A percentile compares a stretch with the other conserved stretches of the same genome.
phyloP scores from a whole-genome alignment of 2,888 invertebrate species.

The Eilema caniola region DNA sequence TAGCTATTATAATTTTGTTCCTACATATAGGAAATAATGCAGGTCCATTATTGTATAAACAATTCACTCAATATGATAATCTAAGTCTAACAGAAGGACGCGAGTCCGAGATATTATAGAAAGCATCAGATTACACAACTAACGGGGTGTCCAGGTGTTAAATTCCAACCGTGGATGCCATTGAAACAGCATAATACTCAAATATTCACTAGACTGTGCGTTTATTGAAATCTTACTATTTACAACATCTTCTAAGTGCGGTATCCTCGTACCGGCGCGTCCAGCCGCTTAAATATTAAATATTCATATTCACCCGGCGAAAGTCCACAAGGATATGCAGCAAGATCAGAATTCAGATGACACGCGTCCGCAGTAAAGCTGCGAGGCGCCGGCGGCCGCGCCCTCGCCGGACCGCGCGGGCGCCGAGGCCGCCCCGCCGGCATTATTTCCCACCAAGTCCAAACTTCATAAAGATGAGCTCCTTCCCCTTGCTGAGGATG shows the following conservation, averaged over 20 bases:
- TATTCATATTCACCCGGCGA: conserved; percentile 64
- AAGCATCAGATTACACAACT: conserved; percentile 76
- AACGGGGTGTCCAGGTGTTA: conserved; percentile 68
- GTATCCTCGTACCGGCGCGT: conserved; percentile 64
- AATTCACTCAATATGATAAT: conserved; percentile 68
- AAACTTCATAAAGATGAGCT: conserved; percentile 97
- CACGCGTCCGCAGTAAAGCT: conserved; percentile 43
- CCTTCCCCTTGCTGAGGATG: conserved; percentile 96
- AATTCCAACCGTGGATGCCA: conserved; percentile 77
- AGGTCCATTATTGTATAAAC: conserved; percentile 70
- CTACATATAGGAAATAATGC: conserved; percentile 71
- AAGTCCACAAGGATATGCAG: conserved; percentile 56
- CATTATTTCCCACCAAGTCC: conserved; percentile 93
- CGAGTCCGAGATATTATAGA: conserved; percentile 73
- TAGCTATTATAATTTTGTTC: conserved; percentile 63
- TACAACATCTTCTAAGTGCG: conserved; percentile 76
- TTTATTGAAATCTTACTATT: conserved; percentile 83
- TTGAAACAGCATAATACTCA: conserved; percentile 81
- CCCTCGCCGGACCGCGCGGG: conserved; percentile 38
- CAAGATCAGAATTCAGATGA: conserved; percentile 43
- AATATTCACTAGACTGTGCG: conserved; percentile 86
- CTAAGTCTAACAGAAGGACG: conserved; percentile 78
- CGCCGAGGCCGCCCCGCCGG: conserved; percentile 69
- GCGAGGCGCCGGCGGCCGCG: conserved; percentile 30
- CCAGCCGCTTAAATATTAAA: conserved; percentile 68